Evolutionary conservation across 2,888 invertebrate genomes (phyloP).

Genomic region (Hirtodrosophila trivittata): DNA sequence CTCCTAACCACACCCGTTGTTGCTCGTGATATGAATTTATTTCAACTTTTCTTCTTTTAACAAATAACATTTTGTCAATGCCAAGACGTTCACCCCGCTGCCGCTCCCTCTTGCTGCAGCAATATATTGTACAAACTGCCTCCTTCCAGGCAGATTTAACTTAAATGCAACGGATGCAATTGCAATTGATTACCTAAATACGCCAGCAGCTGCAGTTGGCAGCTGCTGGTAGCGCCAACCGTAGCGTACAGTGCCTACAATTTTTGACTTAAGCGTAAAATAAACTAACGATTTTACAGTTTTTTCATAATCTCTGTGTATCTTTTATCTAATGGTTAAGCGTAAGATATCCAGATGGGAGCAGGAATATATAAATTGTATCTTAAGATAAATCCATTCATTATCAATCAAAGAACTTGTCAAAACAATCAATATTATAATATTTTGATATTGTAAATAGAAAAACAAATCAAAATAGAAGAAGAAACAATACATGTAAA

Average conservation of each 20-base stretch:
- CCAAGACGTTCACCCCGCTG: slow-evolving; percentile 39
- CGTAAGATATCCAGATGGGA: no score
- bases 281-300: slow-evolving; percentile 73
- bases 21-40: slow-evolving; percentile 75
- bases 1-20: slow-evolving; percentile 62
- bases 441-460: no score
- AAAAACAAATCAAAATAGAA: no score
- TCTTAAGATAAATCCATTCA: no score
- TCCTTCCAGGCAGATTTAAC: slow-evolving; percentile 21
- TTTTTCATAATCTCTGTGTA: slow-evolving; percentile 63
- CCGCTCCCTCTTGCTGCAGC: slow-evolving; percentile 24
- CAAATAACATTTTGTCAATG: slow-evolving; percentile 28
- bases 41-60: slow-evolving; percentile 37
- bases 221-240: slow-evolving; percentile 38
- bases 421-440: no score
- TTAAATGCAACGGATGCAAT: slow-evolving; percentile 39
- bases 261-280: slow-evolving; percentile 67
- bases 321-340: no score
- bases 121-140: slow-evolving; percentile 67
- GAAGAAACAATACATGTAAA: no score
- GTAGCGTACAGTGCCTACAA: slow-evolving; percentile 68
- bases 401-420: no score
- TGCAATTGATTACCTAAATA: slow-evolving; percentile 28
- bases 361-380: no score
- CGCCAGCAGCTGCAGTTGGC: slow-evolving; percentile 9